Evolutionary conservation across 2,888 invertebrate genomes (phyloP).

Genomic region (Drosophila anomalata): DNA sequence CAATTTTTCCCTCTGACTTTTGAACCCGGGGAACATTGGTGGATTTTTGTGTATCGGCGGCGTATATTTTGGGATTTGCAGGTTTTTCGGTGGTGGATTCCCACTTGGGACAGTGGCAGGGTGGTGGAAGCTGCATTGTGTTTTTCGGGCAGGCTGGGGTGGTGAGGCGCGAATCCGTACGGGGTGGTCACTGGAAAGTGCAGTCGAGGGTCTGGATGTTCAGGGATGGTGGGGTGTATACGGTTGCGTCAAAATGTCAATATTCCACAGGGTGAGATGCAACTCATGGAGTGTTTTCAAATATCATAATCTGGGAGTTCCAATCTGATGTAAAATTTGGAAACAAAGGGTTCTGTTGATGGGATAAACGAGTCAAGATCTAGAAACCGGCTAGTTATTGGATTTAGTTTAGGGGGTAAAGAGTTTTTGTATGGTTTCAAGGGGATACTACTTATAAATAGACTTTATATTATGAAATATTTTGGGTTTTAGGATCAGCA

Average conservation of each 20-base stretch:
- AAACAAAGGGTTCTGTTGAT: conserved; percentile 48
- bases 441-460: not conserved
- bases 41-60: conserved; percentile 57
- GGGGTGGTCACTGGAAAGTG: conserved; percentile 36
- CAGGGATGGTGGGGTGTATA: conserved; percentile 49
- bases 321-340: conserved; percentile 44
- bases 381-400: not conserved
- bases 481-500: not conserved
- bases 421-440: too few relatives aligned
- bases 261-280: conserved; percentile 37
- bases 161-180: conserved; percentile 36
- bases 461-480: not conserved
- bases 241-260: conserved; percentile 69
- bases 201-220: conserved; percentile 45
- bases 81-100: conserved; percentile 53
- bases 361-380: not conserved
- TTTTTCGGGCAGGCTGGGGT: conserved; percentile 40
- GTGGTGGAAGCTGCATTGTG: conserved; percentile 36
- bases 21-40: conserved; percentile 50
- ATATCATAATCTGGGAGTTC: conserved; percentile 34
- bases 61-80: conserved; percentile 18
- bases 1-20: conserved; percentile 55
- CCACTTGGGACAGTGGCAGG: conserved; percentile 61
- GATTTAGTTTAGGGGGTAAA: too few relatives aligned
- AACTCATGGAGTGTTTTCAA: conserved; percentile 34